Evolutionary conservation across 2,888 invertebrate species (phyloP).

Genomic region (Melanchra persicariae): DNA sequence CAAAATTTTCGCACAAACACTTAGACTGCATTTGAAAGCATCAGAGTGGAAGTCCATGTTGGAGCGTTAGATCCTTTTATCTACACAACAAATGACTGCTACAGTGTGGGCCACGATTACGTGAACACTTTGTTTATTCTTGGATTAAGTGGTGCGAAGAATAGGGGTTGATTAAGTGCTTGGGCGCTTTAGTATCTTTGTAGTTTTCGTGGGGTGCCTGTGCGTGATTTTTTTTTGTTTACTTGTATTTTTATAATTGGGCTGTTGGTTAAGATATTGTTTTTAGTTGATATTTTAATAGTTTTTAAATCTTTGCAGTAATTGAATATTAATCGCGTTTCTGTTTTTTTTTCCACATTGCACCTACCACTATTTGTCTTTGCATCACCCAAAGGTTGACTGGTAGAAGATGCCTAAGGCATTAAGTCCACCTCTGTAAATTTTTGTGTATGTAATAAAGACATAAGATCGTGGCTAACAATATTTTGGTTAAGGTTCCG

Average conservation of each 20-base stretch:
- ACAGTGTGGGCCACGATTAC: constrained; percentile 39
- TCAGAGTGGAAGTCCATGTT: constrained; percentile 67
- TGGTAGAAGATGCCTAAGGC: too few species aligned
- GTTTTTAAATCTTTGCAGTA: too few species aligned
- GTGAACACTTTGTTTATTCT: constrained; percentile 21
- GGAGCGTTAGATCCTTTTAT: constrained; percentile 66
- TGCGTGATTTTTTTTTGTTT: neutral
- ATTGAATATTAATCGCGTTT: too few species aligned
- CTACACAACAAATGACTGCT: constrained; percentile 56
- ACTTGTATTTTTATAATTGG: neutral
- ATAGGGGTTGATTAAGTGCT: neutral
- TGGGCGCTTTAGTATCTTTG: neutral
- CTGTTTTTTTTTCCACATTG: too few species aligned
- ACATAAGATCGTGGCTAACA: neutral
- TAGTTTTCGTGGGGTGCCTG: neutral
- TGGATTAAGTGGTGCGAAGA: constrained; percentile 1
- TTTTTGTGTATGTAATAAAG: too few species aligned
- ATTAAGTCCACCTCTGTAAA: too few species aligned
- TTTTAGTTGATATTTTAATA: too few species aligned
- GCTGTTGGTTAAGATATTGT: too few species aligned
- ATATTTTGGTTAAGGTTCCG: neutral
- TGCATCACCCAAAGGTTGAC: too few species aligned
- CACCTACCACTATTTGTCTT: too few species aligned
- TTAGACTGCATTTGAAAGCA: constrained; percentile 52
- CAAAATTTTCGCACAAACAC: constrained; percentile 31